Percentiles rank a stretch among this genome's conserved stretches.
Evolutionary conservation across 2,888 invertebrate genomes (phyloP).

Genomic region (Balanococcus diminutus): DNA sequence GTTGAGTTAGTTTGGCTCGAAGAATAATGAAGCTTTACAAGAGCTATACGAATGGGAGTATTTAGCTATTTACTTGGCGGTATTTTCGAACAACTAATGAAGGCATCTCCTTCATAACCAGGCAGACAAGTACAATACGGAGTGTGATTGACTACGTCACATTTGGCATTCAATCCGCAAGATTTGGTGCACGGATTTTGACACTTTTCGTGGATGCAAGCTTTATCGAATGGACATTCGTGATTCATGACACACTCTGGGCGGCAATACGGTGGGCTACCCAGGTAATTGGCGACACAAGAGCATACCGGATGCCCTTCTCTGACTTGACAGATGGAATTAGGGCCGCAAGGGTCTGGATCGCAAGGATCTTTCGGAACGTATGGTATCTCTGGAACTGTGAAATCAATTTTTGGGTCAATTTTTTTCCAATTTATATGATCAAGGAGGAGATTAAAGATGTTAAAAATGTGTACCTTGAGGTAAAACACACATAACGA

Average conservation of each 20-base stretch:
- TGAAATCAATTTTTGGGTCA: background rate
- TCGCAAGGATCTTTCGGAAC: conserved; percentile 62
- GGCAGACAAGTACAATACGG: conserved; percentile 79
- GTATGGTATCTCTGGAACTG: conserved; percentile 59
- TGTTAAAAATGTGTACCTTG: conserved; percentile 56
- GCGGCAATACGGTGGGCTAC: conserved; percentile 79
- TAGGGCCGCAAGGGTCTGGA: conserved; percentile 74
- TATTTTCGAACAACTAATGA: conserved; percentile 75
- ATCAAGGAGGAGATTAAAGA: background rate
- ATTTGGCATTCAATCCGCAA: conserved; percentile 81
- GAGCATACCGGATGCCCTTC: conserved; percentile 69
- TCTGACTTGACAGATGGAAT: conserved; percentile 82
- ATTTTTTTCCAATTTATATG: background rate
- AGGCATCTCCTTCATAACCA: conserved; percentile 83
- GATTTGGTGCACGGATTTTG: conserved; percentile 77
- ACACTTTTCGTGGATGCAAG: conserved; percentile 83
- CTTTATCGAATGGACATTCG: conserved; percentile 78
- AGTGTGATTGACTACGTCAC: conserved; percentile 78
- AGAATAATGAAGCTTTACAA: background rate
- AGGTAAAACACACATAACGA: conserved; percentile 69
- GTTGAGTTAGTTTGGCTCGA: conserved; percentile 28
- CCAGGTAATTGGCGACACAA: conserved; percentile 73
- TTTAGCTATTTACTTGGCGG: conserved; percentile 61
- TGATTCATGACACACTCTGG: conserved; percentile 84
- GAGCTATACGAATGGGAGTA: background rate